Percentiles rank a stretch among this genome's conserved stretches.
These are phyloP conservation scores for Pluvianellus socialis DNA, from an alignment of 2,113 vertebrate species.

Conservation along the genomic window DNA sequence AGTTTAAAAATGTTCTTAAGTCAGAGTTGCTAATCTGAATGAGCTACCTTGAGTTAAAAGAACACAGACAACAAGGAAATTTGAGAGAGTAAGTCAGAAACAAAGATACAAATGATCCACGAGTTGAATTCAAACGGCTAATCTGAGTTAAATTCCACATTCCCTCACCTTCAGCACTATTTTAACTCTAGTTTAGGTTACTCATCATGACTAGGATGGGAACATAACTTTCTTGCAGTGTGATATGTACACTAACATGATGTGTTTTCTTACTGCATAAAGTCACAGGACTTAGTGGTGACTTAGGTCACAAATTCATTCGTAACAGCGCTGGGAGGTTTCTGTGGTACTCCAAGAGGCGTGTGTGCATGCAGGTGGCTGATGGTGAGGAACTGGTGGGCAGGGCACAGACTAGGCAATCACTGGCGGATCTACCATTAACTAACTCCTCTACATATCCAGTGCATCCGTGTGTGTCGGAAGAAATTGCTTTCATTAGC, in stretches of 20 bases:
- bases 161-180: neutral
- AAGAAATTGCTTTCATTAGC: constrained; percentile 35
- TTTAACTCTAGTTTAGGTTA: neutral
- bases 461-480: neutral
- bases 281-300: neutral
- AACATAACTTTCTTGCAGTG: neutral
- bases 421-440: neutral
- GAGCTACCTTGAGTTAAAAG: neutral
- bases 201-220: neutral
- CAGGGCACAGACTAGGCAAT: neutral
- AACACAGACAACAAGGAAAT: neutral
- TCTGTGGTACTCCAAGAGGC: neutral
- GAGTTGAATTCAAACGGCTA: neutral
- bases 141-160: neutral
- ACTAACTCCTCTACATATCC: neutral
- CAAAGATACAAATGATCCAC: neutral
- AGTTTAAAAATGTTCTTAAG: neutral
- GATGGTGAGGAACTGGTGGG: neutral
- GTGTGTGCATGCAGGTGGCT: neutral
- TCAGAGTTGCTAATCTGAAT: neutral
- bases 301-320: neutral
- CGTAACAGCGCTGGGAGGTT: neutral
- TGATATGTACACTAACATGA: neutral
- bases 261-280: neutral
- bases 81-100: neutral